Evolutionary conservation across 2,113 vertebrate genomes (phyloP).

Genomic region (Leucosticte australis): DNA sequence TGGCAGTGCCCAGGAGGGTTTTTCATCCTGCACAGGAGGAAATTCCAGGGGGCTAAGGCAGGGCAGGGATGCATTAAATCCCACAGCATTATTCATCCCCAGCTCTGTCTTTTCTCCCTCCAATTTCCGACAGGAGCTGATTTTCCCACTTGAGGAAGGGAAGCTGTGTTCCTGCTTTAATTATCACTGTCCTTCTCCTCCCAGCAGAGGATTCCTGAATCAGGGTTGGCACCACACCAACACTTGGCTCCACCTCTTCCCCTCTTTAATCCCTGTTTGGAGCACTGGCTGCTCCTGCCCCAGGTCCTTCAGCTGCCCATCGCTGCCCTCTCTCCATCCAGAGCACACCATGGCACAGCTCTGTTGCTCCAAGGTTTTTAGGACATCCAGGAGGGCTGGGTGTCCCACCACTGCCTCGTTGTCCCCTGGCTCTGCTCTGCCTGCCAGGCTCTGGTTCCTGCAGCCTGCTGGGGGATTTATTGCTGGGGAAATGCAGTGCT

Average conservation of each 20-base stretch:
- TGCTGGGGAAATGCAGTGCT: neutral
- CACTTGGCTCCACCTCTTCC: neutral
- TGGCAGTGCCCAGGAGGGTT: neutral
- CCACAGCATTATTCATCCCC: neutral
- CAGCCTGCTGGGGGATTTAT: neutral
- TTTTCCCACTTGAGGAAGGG: neutral
- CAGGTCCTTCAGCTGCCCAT: neutral
- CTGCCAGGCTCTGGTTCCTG: neutral
- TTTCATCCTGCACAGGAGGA: neutral
- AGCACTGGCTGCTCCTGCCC: neutral
- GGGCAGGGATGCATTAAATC: rapidly evolving
- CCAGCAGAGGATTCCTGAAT: neutral
- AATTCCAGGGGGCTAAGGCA: neutral
- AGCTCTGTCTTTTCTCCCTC: neutral
- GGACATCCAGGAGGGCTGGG: neutral
- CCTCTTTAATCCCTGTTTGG: neutral
- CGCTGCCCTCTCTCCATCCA: rapidly evolving
- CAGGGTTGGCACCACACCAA: neutral
- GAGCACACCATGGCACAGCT: neutral
- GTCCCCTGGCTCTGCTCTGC: neutral
- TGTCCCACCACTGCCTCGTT: neutral
- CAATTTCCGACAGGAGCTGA: neutral
- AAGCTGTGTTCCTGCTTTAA: neutral
- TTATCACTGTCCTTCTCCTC: neutral
- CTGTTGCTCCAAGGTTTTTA: neutral